Evolutionary conservation across 2,797 vertebrate genomes (phyloP).

Genomic region (Heliangelus exortis): DNA sequence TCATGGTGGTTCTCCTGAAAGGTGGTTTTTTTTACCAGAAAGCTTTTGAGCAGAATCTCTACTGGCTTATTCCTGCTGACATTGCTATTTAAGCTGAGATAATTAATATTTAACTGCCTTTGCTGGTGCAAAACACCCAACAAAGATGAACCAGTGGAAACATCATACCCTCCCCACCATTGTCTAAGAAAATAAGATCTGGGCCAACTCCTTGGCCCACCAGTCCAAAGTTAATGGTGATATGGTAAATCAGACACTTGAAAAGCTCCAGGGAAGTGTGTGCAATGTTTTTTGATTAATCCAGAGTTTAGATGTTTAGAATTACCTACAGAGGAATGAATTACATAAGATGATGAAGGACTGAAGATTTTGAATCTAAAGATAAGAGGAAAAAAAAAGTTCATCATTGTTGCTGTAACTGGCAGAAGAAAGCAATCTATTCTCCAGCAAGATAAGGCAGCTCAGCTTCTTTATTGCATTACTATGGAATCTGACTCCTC

Average conservation of each 20-base stretch:
- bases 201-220: background rate
- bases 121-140: background rate
- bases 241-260: background rate
- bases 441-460: background rate
- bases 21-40: background rate
- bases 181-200: background rate
- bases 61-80: background rate
- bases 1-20: background rate
- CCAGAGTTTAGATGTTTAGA: background rate
- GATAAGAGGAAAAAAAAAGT: background rate
- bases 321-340: background rate
- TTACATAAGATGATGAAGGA: background rate
- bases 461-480: background rate
- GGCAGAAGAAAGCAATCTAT: background rate
- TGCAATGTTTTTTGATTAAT: background rate
- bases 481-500: background rate
- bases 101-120: background rate
- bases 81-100: background rate
- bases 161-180: background rate
- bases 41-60: background rate
- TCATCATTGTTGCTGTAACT: background rate
- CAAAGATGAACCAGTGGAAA: fast-evolving
- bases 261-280: background rate
- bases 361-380: background rate
- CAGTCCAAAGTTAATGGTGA: background rate